Percentiles rank a stretch among this genome's conserved stretches.
Evolutionary conservation across 2,888 invertebrate species (phyloP).

Genomic region (Sphaeridia pumilis): DNA sequence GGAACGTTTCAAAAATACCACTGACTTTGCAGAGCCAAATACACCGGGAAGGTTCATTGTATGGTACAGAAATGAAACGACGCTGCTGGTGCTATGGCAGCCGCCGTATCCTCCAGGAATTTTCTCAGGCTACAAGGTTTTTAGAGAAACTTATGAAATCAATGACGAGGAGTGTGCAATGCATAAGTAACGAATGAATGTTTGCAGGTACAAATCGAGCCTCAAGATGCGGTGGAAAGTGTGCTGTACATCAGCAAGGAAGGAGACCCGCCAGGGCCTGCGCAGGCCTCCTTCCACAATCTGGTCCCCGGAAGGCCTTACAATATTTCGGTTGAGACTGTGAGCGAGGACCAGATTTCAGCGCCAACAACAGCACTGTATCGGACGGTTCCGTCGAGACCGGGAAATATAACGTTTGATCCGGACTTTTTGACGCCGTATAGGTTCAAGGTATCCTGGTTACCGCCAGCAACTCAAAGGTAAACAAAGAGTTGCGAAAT

Average conservation of each 20-base stretch:
- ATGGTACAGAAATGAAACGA: conserved; percentile 93
- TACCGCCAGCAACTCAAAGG: conserved; percentile 59
- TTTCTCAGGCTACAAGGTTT: conserved; percentile 75
- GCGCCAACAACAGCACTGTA: conserved; percentile 86
- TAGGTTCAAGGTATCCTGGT: conserved; percentile 73
- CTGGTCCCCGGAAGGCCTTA: conserved; percentile 79
- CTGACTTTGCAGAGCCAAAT: conserved; percentile 71
- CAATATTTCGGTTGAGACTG: conserved; percentile 87
- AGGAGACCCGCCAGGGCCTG: conserved; percentile 87
- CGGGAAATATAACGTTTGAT: conserved; percentile 71
- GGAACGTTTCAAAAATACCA: too few species aligned
- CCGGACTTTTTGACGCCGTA: conserved; percentile 57
- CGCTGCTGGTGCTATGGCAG: conserved; percentile 85
- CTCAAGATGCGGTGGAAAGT: conserved; percentile 78
- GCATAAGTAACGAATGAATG: too few species aligned
- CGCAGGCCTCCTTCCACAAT: conserved; percentile 89
- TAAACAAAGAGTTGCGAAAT: too few species aligned
- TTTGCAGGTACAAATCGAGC: conserved; percentile 67
- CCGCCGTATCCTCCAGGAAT: conserved; percentile 89
- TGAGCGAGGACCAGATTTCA: conserved; percentile 82
- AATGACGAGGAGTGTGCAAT: too few species aligned
- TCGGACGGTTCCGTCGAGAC: conserved; percentile 77
- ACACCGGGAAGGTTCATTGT: conserved; percentile 92
- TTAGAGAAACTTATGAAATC: too few species aligned
- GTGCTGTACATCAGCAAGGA: conserved; percentile 85